These are phyloP conservation scores for Prunella strophiata DNA, from an alignment of 2,797 vertebrate species.

Conservation along the genomic window DNA sequence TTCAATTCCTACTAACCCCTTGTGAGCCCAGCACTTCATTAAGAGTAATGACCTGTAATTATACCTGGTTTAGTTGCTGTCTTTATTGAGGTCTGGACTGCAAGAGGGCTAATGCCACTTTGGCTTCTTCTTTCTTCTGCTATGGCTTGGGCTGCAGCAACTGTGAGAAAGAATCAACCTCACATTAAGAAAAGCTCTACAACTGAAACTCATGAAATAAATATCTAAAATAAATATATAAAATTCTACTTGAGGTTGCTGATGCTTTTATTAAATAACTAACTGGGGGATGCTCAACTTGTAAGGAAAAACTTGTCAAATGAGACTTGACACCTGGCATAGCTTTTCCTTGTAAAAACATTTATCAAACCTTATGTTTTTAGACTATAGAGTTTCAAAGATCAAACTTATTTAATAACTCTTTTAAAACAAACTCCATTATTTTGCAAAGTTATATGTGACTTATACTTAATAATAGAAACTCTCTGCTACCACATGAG, in stretches of 20 bases:
- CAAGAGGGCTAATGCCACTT: constrained; percentile 76
- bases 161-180: constrained; percentile 70
- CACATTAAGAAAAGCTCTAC: not conserved
- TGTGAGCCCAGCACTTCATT: not conserved
- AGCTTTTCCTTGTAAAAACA: not conserved
- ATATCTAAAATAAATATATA: not conserved
- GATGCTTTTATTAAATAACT: not conserved
- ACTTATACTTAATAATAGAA: not conserved
- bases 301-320: not conserved
- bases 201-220: not conserved
- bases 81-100: constrained; percentile 72
- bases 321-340: not conserved
- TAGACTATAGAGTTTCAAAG: not conserved
- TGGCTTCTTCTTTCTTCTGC: constrained; percentile 90
- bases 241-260: not conserved
- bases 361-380: not conserved
- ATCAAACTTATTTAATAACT: not conserved
- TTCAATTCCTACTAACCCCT: not conserved
- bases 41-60: constrained; percentile 16
- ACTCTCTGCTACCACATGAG: not conserved
- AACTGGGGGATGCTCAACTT: not conserved
- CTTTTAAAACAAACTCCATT: not conserved
- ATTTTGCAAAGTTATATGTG: not conserved
- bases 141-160: constrained; percentile 90
- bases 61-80: constrained; percentile 87